These are phyloP conservation scores for Rattus rattus DNA, from an alignment of 2,113 vertebrate genomes.

Conservation along the genomic window DNA sequence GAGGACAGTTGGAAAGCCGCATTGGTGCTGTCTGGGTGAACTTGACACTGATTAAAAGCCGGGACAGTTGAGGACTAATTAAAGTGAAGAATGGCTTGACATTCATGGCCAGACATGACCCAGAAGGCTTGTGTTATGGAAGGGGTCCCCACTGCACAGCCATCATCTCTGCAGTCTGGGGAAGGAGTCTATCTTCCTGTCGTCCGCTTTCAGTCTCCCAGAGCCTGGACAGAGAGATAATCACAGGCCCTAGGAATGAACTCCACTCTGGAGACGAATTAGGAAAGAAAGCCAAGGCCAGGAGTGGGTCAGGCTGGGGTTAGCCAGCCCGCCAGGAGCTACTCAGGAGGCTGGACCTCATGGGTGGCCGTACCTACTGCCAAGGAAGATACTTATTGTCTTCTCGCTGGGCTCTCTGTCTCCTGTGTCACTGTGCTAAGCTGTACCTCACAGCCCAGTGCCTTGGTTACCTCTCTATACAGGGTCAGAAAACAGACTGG, in stretches of 20 bases:
- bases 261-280: background rate
- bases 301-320: background rate
- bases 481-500: too few relatives aligned
- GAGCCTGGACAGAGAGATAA: background rate
- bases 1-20: background rate
- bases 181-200: background rate
- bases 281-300: background rate
- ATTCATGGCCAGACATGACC: background rate
- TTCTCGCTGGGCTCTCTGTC: background rate
- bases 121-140: background rate
- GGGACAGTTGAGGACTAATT: conserved; percentile 7
- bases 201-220: background rate
- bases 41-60: background rate
- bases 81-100: background rate
- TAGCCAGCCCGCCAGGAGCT: background rate
- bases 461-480: background rate
- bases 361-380: background rate
- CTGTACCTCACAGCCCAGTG: background rate
- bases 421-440: background rate
- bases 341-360: background rate
- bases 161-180: background rate
- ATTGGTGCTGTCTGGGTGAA: background rate
- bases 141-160: background rate
- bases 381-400: background rate
- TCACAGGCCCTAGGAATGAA: background rate